These are phyloP conservation scores for Hydrochoerus hydrochaeris DNA, from an alignment of 2,113 vertebrate genomes.

Conservation along the genomic window DNA sequence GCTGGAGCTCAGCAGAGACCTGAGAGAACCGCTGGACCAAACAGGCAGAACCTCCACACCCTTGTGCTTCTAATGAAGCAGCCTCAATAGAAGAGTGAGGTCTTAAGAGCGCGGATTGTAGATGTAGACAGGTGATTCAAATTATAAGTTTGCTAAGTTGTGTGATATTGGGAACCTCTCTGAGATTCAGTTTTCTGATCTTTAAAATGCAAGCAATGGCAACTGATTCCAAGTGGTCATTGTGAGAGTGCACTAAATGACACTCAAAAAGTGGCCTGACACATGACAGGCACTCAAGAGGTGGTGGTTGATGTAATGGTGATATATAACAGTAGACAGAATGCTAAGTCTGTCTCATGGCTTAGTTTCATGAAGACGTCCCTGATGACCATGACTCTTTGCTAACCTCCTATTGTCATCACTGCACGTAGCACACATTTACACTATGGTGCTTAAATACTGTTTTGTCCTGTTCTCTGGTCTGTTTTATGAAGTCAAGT, in stretches of 20 bases:
- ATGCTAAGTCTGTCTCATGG: not conserved
- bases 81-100: not conserved
- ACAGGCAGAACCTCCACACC: accelerated
- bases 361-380: not conserved
- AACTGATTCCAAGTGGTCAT: not conserved
- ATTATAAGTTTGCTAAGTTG: constrained; percentile 39
- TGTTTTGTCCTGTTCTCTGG: not conserved
- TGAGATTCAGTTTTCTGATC: not conserved
- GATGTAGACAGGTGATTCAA: not conserved
- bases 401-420: not conserved
- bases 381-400: accelerated
- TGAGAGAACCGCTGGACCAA: not conserved
- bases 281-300: not conserved
- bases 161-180: not conserved
- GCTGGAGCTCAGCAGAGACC: not conserved
- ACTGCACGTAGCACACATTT: not conserved
- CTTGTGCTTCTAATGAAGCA: not conserved
- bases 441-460: not conserved
- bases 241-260: not conserved
- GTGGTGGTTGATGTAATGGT: not conserved
- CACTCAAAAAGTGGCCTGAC: not conserved
- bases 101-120: not conserved
- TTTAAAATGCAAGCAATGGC: not conserved
- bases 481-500: constrained; percentile 33
- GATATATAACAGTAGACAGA: not conserved